These are phyloP conservation scores for Drosophila fungiperda DNA, from an alignment of 2,888 invertebrate genomes.

Conservation along the genomic window DNA sequence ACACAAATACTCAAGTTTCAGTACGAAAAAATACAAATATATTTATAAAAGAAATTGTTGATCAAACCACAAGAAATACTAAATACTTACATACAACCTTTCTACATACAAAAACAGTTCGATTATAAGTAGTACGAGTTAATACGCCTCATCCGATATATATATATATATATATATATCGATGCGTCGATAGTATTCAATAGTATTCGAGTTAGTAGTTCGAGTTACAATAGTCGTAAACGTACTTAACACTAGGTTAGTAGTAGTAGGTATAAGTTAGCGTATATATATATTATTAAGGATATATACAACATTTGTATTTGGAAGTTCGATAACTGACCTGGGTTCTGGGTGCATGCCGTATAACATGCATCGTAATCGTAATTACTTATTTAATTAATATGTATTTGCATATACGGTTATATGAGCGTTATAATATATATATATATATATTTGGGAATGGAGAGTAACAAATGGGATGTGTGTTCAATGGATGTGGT, in stretches of 20 bases:
- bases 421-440: slow-evolving; percentile 57
- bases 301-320: slow-evolving; percentile 60
- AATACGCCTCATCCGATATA: slow-evolving; percentile 32
- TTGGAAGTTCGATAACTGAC: slow-evolving; percentile 78
- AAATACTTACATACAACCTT: slow-evolving; percentile 54
- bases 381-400: slow-evolving; percentile 48
- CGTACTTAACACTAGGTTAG: slow-evolving; percentile 55
- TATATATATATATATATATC: too few species aligned
- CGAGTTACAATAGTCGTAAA: slow-evolving; percentile 58
- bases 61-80: slow-evolving; percentile 22
- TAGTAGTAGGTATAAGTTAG: slow-evolving; percentile 51
- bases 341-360: slow-evolving; percentile 76
- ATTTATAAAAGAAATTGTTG: slow-evolving; percentile 10
- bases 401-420: slow-evolving; percentile 52
- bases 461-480: slow-evolving; percentile 70
- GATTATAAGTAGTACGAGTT: slow-evolving; percentile 45
- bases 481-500: slow-evolving; percentile 64
- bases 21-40: slow-evolving; percentile 13
- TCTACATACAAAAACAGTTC: slow-evolving; percentile 44
- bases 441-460: slow-evolving; percentile 54
- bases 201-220: slow-evolving; percentile 61
- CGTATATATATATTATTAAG: slow-evolving; percentile 20
- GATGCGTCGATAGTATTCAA: slow-evolving; percentile 46
- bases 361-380: slow-evolving; percentile 64
- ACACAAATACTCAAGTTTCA: slow-evolving; percentile 43